Conservation (phyloP, 2,797 vertebrate genomes). For the Erethizon dorsatum region DNA sequence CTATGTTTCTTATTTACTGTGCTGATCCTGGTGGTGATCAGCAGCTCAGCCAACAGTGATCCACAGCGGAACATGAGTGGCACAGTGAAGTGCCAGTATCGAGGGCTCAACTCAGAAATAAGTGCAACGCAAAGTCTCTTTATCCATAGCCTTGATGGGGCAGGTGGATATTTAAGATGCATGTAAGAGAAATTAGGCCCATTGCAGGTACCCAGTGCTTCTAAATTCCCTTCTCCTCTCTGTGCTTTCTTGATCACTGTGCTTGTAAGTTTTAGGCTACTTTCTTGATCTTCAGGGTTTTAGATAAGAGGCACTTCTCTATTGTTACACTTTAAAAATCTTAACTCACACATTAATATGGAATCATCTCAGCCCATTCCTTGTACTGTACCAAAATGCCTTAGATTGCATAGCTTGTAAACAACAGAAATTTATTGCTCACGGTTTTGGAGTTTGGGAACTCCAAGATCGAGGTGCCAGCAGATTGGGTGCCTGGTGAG, state of each 20-base stretch:
- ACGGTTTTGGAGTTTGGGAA: background rate
- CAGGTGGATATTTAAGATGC: background rate
- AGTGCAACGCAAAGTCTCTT: background rate
- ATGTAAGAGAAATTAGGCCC: background rate
- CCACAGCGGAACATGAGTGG: background rate
- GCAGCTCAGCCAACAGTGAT: background rate
- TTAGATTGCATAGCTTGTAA: background rate
- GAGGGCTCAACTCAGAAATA: background rate
- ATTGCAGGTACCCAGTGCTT: rapidly evolving
- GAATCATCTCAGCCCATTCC: background rate
- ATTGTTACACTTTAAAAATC: conserved; percentile 22
- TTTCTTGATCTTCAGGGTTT: background rate
- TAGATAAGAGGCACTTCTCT: background rate
- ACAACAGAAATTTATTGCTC: background rate
- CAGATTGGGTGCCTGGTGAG: background rate
- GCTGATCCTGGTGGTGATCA: background rate
- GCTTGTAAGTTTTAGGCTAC: background rate
- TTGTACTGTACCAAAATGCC: background rate
- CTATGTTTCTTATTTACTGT: rapidly evolving
- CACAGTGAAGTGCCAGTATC: background rate
- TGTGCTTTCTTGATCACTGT: background rate
- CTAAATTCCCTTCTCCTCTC: background rate
- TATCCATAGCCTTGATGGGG: no score
- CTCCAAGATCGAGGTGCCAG: background rate
- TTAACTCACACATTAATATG: background rate